Conservation (phyloP, 2,888 invertebrate genomes). For the Labia minor region DNA sequence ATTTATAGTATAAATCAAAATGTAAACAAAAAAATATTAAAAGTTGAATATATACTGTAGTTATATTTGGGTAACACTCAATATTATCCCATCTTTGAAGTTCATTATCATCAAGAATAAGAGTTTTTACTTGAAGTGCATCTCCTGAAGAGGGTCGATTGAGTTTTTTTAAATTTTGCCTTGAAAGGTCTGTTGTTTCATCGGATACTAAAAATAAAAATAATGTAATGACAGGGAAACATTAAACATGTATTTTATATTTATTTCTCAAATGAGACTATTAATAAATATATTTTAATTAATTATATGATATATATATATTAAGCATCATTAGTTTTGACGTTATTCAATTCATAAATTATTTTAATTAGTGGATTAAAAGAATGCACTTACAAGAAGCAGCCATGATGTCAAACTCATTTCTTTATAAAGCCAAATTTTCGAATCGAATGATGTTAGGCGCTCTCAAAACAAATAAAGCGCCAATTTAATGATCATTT, state of each 20-base stretch:
- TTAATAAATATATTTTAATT: background rate
- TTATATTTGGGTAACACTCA: conserved; percentile 66
- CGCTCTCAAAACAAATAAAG: no score
- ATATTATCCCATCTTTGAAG: conserved; percentile 78
- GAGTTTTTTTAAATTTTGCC: conserved; percentile 70
- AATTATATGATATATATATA: background rate
- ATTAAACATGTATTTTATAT: background rate
- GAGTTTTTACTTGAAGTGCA: conserved; percentile 52
- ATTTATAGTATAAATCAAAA: background rate
- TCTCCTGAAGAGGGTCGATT: conserved; percentile 48
- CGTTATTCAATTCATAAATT: no score
- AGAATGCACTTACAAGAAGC: background rate
- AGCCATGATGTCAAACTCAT: background rate
- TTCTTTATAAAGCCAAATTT: background rate
- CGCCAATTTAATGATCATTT: no score
- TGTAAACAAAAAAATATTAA: conserved; percentile 20
- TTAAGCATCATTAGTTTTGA: no score
- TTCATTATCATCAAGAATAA: conserved; percentile 78
- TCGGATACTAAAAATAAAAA: conserved; percentile 21
- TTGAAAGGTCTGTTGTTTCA: conserved; percentile 55
- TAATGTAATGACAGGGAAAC: background rate
- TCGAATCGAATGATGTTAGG: no score
- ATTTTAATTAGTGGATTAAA: background rate
- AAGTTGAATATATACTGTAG: conserved; percentile 51
- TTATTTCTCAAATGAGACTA: background rate